phyloP scores from a whole-genome alignment of 2,113 vertebrate genomes.

The Lucifuga dentata region DNA sequence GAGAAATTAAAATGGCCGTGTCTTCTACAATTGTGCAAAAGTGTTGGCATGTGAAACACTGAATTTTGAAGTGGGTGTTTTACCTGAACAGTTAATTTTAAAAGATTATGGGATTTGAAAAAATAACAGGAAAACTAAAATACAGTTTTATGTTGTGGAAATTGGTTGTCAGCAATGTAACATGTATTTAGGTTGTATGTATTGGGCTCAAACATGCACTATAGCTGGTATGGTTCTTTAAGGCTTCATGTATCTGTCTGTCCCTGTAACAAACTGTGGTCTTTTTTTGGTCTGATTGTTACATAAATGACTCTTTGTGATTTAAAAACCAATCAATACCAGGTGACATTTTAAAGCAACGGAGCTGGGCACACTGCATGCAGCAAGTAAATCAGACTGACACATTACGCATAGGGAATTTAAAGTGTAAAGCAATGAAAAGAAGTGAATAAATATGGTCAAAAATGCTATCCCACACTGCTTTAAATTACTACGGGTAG shows the following conservation, averaged over 20 bases:
- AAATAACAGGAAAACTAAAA: too few relatives aligned
- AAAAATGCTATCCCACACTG: conserved; percentile 4
- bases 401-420: conserved; percentile 45
- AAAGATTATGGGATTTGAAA: too few relatives aligned
- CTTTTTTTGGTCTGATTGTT: conserved; percentile 37
- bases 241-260: conserved; percentile 25
- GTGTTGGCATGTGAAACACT: too few relatives aligned
- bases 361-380: conserved; percentile 11
- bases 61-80: too few relatives aligned
- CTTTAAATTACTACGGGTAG: conserved; percentile 15
- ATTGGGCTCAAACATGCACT: too few relatives aligned
- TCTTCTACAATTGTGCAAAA: too few relatives aligned
- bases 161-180: too few relatives aligned
- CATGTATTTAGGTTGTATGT: too few relatives aligned
- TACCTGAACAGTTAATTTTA: too few relatives aligned
- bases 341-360: conserved; percentile 57
- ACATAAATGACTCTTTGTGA: conserved; percentile 13
- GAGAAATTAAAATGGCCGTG: too few relatives aligned
- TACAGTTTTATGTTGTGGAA: too few relatives aligned
- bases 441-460: conserved; percentile 28
- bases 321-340: conserved; percentile 40
- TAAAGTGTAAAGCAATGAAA: conserved; percentile 26
- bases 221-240: not conserved
- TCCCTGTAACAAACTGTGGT: conserved; percentile 25
- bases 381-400: conserved; percentile 10